Percentiles rank a stretch among this genome's conserved stretches.
These are phyloP conservation scores for Hemaris fuciformis DNA, from an alignment of 2,888 invertebrate genomes.

Conservation along the genomic window DNA sequence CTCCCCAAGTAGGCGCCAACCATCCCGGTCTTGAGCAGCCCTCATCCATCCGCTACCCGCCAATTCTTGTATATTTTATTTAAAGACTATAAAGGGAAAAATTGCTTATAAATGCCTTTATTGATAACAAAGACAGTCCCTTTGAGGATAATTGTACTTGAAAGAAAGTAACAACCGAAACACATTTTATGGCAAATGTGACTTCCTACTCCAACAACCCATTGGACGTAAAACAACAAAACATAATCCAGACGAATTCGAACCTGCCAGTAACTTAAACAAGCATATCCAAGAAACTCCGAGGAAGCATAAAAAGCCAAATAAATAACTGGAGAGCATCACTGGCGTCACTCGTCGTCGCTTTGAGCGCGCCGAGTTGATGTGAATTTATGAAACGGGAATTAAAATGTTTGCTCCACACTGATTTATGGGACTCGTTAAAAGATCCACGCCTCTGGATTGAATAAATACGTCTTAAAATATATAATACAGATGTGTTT, in stretches of 20 bases:
- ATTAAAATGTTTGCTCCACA: constrained; percentile 9
- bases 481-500: constrained; percentile 10
- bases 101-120: too few species aligned
- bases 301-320: constrained; percentile 2
- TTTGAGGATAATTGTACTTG: too few species aligned
- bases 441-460: constrained; percentile 10
- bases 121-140: too few species aligned
- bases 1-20: too few species aligned
- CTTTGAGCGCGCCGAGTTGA: constrained; percentile 2
- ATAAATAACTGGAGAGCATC: constrained; percentile 1
- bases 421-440: constrained; percentile 8
- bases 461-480: constrained; percentile 8
- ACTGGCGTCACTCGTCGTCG: not conserved
- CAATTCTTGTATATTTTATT: too few species aligned
- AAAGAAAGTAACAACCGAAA: too few species aligned
- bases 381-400: constrained; percentile 7
- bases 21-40: too few species aligned
- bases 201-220: too few species aligned
- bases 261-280: not conserved
- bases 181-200: too few species aligned
- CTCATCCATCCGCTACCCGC: too few species aligned
- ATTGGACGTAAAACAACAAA: too few species aligned
- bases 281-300: not conserved
- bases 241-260: not conserved
- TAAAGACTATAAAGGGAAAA: too few species aligned